Evolutionary conservation across 2,888 invertebrate genomes (phyloP), one percentile per base, ranked within the genome.

Genomic region (Caenorhabditis sulstoni): DNA sequence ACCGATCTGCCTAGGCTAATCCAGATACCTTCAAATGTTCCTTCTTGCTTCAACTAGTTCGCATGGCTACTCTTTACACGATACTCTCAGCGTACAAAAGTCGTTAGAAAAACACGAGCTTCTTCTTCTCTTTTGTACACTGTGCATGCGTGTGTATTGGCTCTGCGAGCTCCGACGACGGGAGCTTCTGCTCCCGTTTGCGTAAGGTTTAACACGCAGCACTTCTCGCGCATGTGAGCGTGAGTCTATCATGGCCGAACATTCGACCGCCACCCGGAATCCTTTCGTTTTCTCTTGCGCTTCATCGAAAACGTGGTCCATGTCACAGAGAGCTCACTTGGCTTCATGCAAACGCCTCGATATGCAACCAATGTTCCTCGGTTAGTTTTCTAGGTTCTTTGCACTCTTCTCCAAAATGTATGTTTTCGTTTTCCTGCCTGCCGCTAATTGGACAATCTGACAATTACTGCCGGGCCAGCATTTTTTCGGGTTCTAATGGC

Each of bases 231-330:
- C 70, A 52, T 62, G 71, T 64, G 71, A 29, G 29, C 61, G 61
- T 62, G 62, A 61, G 70, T 62, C 62, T 71, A 71, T 71, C 71
- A 71, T 71, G 71, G 62, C 41, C 71, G 71, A 64, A 71, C 62
- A 47, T n/a, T 41, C 41, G 57, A 50, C 23, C 50, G 22, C 23
- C 20, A 16, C 20, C 49, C 52, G 11, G 44, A 58, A 67, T 47
- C 45, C 53, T 7, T 9, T 49, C 12, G 4, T 20, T 50, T 50
- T 23, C 35, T 11, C 20, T 22, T 49, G 3, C n/a, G 16, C 29
- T 66, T 22, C 53, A 3, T 29, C 29, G 29, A 29, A 29, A 29
- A 29, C 29, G 4, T 7, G 49, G 16, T 8, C 49, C 14, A 9
- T 64, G 29, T 53, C 12, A 29, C 16, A 41, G 7, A 45, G 29